Evolutionary conservation across 2,888 invertebrate species (phyloP).

Genomic region (Ernsta delagoae): DNA sequence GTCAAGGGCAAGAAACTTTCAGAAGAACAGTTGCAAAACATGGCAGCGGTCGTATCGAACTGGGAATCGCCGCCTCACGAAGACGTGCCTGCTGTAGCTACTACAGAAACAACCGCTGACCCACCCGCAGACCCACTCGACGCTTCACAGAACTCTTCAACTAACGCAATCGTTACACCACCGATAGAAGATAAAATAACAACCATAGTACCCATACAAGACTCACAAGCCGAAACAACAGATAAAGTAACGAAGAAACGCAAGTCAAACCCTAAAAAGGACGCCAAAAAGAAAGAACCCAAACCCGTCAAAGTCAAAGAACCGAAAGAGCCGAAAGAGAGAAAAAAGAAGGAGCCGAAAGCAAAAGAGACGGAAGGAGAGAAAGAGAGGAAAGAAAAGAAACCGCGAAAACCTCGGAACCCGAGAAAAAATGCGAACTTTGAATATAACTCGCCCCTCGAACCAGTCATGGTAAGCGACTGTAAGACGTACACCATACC

Average conservation of each 20-base stretch:
- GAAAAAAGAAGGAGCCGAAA: conserved; percentile 46
- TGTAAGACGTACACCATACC: conserved; percentile 32
- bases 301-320: conserved; percentile 49
- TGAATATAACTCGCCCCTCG: conserved; percentile 61
- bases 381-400: conserved; percentile 57
- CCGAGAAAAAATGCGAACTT: conserved; percentile 57
- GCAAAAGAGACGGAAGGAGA: conserved; percentile 45
- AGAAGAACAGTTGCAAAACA: conserved; percentile 61
- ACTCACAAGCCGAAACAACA: neutral
- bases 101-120: conserved; percentile 8
- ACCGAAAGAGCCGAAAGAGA: conserved; percentile 49
- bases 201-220: conserved; percentile 7
- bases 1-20: conserved; percentile 68
- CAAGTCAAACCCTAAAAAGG: conserved; percentile 53
- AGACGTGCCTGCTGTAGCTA: conserved; percentile 44
- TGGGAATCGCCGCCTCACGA: conserved; percentile 72
- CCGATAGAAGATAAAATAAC: conserved; percentile 18
- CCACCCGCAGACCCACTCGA: conserved; percentile 34
- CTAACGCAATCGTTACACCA: neutral
- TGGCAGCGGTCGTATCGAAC: conserved; percentile 66
- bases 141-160: conserved; percentile 9
- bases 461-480: conserved; percentile 57
- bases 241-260: conserved; percentile 66
- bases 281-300: conserved; percentile 53
- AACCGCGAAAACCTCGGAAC: conserved; percentile 64